Percentiles rank a stretch among this genome's conserved stretches.
phyloP scores from a whole-genome alignment of 2,888 invertebrate species.

The Agrotis exclamationis region DNA sequence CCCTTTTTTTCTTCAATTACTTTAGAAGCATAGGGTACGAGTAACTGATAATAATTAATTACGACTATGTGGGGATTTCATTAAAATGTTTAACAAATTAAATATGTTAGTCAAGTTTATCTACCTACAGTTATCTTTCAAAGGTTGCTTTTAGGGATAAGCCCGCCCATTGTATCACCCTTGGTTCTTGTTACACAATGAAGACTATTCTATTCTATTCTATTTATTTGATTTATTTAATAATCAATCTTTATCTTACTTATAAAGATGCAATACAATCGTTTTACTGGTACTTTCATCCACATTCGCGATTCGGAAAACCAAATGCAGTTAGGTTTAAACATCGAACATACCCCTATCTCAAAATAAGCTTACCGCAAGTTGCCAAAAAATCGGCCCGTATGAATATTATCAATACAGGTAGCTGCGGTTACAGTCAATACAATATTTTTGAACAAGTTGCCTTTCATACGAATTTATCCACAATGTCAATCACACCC shows the following conservation, averaged over 20 bases:
- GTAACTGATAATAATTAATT: not conserved
- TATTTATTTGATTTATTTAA: not conserved
- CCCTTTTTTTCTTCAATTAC: constrained; percentile 1
- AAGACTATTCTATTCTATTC: not conserved
- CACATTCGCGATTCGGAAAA: not conserved
- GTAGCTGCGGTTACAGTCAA: constrained; percentile 76
- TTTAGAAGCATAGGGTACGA: no score
- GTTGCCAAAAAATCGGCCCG: constrained; percentile 76
- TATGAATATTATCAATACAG: constrained; percentile 78
- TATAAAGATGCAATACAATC: not conserved
- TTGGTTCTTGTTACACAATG: not conserved
- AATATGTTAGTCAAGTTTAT: not conserved
- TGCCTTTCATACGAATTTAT: constrained; percentile 33
- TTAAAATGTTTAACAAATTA: not conserved
- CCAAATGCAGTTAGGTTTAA: constrained; percentile 1
- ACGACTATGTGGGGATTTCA: no score
- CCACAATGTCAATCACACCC: constrained; percentile 38
- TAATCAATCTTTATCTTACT: not conserved
- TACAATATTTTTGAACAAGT: constrained; percentile 37
- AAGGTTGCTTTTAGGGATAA: not conserved
- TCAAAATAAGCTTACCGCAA: constrained; percentile 36
- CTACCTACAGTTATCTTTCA: not conserved
- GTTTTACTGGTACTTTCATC: constrained; percentile 6
- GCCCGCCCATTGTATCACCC: not conserved
- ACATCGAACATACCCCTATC: constrained; percentile 20